Evolutionary conservation across 1,140 invertebrate genomes (phyloP).

Genomic region (Zaprionus capensis): DNA sequence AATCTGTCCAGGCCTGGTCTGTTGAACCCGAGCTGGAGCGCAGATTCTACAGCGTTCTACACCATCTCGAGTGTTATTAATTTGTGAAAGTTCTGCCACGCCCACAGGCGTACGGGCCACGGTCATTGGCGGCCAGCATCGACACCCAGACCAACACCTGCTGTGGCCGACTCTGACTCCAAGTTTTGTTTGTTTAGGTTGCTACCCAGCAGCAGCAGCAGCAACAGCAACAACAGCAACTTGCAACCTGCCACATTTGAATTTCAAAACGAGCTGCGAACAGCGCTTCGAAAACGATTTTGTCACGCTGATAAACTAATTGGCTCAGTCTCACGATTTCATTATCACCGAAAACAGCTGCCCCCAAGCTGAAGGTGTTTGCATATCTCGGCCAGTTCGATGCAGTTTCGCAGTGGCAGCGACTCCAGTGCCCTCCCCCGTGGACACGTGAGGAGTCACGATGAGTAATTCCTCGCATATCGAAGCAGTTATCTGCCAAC

Average conservation of each 20-base stretch:
- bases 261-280: constrained; percentile 61
- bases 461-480: constrained; percentile 38
- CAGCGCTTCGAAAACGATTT: constrained; percentile 49
- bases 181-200: constrained; percentile 41
- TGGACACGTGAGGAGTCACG: not conserved
- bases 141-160: constrained; percentile 46
- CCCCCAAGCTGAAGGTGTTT: constrained; percentile 20
- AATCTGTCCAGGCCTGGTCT: constrained; percentile 36
- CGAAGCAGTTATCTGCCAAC: constrained; percentile 34
- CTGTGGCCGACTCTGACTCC: constrained; percentile 19
- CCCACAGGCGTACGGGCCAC: constrained; percentile 31
- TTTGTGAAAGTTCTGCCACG: constrained; percentile 80
- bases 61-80: constrained; percentile 67
- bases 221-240: not conserved
- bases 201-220: not conserved
- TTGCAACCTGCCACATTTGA: constrained; percentile 68
- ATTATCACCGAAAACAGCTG: constrained; percentile 60
- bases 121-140: constrained; percentile 4
- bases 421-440: not conserved
- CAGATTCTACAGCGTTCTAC: constrained; percentile 28
- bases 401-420: not conserved
- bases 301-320: constrained; percentile 76
- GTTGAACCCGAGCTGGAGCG: constrained; percentile 56
- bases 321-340: constrained; percentile 65
- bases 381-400: constrained; percentile 53